Conservation (phyloP, 1,140 invertebrate species). For the Aphis gossypii region DNA sequence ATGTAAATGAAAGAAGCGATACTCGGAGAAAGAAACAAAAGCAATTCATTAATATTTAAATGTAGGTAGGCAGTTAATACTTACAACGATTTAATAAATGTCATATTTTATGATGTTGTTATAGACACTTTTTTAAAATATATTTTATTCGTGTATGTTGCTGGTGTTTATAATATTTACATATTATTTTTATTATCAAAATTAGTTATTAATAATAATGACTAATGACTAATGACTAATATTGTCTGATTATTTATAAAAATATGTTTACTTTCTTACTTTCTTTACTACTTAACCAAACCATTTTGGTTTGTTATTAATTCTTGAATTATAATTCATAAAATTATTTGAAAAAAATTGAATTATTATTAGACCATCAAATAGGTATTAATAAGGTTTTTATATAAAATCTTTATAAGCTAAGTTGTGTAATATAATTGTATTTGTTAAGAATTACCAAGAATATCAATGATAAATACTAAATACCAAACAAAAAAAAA, state of each 20-base stretch:
- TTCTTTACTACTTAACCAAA: background rate
- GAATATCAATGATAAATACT: slow-evolving; percentile 8
- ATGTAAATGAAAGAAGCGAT: background rate
- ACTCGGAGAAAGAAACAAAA: slow-evolving; percentile 11
- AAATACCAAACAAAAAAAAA: background rate
- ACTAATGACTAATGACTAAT: background rate
- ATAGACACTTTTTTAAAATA: background rate
- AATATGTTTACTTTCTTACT: background rate
- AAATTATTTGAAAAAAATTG: background rate
- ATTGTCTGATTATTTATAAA: background rate
- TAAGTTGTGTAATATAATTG: background rate
- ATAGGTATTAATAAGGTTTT: background rate
- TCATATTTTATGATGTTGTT: background rate
- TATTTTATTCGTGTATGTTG: background rate
- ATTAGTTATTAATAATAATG: background rate
- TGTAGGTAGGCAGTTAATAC: background rate
- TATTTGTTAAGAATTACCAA: background rate
- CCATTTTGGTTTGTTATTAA: background rate
- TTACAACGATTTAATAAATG: background rate
- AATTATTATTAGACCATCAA: background rate
- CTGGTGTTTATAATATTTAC: background rate
- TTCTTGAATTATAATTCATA: too few species aligned
- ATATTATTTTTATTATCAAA: background rate
- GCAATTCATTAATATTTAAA: background rate
- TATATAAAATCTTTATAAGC: background rate